Conservation (phyloP, 2,888 invertebrate genomes). For the Drosophila subsilvestris region DNA sequence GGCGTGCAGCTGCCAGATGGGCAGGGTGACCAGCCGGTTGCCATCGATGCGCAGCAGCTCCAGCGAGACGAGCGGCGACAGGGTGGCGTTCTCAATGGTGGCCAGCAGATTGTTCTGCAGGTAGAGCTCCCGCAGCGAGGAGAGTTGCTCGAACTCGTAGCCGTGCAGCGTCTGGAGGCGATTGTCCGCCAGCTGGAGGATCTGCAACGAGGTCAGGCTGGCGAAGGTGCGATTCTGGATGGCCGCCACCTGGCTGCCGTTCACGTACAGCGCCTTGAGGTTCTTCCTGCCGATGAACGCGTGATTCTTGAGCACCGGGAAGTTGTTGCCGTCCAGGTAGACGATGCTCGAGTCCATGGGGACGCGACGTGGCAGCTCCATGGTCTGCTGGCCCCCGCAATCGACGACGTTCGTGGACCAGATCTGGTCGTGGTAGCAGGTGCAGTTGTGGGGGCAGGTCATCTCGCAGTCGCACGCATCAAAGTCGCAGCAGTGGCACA, state of each 20-base stretch:
- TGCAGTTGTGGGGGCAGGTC: slow-evolving; percentile 97
- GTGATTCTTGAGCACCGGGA: slow-evolving; percentile 93
- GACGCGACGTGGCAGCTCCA: slow-evolving; percentile 92
- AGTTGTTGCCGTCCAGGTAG: slow-evolving; percentile 95
- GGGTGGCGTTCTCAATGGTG: slow-evolving; percentile 91
- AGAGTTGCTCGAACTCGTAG: slow-evolving; percentile 93
- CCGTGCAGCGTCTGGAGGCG: slow-evolving; percentile 91
- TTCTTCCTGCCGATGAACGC: slow-evolving; percentile 97
- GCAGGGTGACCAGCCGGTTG: slow-evolving; percentile 91
- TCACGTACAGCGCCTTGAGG: slow-evolving; percentile 93
- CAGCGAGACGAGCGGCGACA: slow-evolving; percentile 91
- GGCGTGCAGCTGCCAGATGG: slow-evolving; percentile 89
- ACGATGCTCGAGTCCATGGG: slow-evolving; percentile 98
- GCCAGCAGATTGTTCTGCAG: slow-evolving; percentile 93
- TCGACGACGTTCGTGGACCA: slow-evolving; percentile 97
- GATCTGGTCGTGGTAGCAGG: slow-evolving; percentile 96
- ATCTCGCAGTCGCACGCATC: slow-evolving; percentile 99
- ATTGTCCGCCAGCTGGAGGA: slow-evolving; percentile 94
- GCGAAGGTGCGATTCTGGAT: slow-evolving; percentile 97
- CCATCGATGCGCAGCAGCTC: slow-evolving; percentile 93
- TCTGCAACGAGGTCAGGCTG: slow-evolving; percentile 92
- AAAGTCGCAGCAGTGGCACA: slow-evolving; percentile 98
- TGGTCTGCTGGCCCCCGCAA: slow-evolving; percentile 91
- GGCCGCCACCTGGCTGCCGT: slow-evolving; percentile 92
- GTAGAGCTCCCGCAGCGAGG: slow-evolving; percentile 91